These are phyloP conservation scores for Horisme vitalbata DNA, from an alignment of 2,888 invertebrate species.

Conservation along the genomic window DNA sequence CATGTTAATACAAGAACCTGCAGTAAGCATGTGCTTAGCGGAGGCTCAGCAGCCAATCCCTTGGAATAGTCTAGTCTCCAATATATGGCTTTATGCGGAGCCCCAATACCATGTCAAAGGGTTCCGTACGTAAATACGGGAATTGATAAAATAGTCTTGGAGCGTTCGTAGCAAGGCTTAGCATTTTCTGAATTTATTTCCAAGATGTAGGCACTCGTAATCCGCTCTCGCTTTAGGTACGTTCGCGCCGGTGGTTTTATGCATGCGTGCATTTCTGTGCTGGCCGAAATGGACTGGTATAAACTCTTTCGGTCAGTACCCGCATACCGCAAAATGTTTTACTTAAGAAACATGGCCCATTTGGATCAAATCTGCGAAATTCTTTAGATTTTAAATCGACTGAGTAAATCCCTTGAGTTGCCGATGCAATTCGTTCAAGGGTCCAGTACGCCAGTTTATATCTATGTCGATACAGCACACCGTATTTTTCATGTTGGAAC, in stretches of 20 bases:
- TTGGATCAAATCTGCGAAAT: not conserved
- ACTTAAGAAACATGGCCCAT: not conserved
- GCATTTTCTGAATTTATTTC: conserved; percentile 14
- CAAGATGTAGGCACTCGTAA: conserved; percentile 7
- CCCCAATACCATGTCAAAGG: conserved; percentile 32
- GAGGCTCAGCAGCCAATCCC: conserved; percentile 34
- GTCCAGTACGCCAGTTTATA: no score
- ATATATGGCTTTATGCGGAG: conserved; percentile 29
- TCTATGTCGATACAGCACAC: no score
- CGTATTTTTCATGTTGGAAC: not conserved
- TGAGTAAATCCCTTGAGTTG: no score
- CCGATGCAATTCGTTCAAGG: no score
- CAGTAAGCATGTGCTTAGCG: conserved; percentile 7
- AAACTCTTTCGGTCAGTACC: conserved; percentile 5
- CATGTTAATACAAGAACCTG: conserved; percentile 15
- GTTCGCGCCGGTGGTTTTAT: conserved; percentile 9
- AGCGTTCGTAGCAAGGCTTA: conserved; percentile 8
- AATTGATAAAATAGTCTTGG: conserved; percentile 27
- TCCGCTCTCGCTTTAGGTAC: conserved; percentile 1
- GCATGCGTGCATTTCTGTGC: conserved; percentile 11
- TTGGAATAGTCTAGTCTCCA: conserved; percentile 28
- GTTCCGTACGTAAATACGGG: conserved; percentile 27
- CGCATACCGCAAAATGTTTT: conserved; percentile 5
- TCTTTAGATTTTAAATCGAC: not conserved
- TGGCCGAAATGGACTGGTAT: conserved; percentile 9